Evolutionary conservation across 1,140 invertebrate genomes (phyloP).

Genomic region (Camponotus floridanus): DNA sequence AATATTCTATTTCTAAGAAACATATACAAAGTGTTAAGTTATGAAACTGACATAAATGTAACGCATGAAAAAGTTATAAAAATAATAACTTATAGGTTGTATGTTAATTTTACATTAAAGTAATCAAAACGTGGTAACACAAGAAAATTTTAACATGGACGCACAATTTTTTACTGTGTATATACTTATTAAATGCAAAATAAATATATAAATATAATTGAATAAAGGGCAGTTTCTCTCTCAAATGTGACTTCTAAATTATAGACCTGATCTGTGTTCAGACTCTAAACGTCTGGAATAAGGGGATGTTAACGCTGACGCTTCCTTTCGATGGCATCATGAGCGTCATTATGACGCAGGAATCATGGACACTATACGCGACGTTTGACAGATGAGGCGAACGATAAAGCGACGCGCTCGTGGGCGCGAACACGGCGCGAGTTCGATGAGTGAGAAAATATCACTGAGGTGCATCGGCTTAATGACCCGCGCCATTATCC

Average conservation of each 20-base stretch:
- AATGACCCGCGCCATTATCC: conserved; percentile 83
- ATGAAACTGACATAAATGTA: too few relatives aligned
- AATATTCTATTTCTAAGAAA: too few relatives aligned
- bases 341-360: conserved; percentile 54
- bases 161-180: too few relatives aligned
- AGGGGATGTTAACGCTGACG: not conserved
- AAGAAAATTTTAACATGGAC: too few relatives aligned
- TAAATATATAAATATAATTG: not conserved
- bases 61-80: too few relatives aligned
- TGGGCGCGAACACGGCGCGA: conserved; percentile 82
- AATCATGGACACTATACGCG: conserved; percentile 63
- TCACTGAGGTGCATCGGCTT: conserved; percentile 83
- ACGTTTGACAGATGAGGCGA: conserved; percentile 80
- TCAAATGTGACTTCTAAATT: not conserved
- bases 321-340: conserved; percentile 1
- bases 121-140: too few relatives aligned
- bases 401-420: conserved; percentile 76
- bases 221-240: not conserved
- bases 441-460: conserved; percentile 84
- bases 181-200: not conserved
- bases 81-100: too few relatives aligned
- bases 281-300: not conserved
- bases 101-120: too few relatives aligned
- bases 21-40: too few relatives aligned
- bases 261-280: not conserved